phyloP scores from a whole-genome alignment of 1,140 invertebrate genomes.

The Drosophila virilis region DNA sequence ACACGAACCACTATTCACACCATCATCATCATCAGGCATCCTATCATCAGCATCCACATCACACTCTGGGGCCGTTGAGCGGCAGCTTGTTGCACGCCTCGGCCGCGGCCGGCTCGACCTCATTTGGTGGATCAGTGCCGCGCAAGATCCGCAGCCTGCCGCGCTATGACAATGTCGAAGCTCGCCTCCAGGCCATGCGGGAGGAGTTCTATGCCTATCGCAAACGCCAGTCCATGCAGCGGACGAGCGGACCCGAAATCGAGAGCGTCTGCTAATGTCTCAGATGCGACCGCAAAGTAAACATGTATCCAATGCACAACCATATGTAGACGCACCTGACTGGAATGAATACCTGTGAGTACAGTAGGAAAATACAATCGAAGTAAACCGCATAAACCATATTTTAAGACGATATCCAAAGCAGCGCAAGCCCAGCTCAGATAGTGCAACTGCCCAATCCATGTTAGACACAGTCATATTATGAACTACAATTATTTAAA shows the following conservation, averaged over 20 bases:
- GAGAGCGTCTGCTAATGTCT: slow-evolving; percentile 89
- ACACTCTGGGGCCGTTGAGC: slow-evolving; percentile 63
- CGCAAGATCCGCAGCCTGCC: slow-evolving; percentile 80
- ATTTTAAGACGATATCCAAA: slow-evolving; percentile 36
- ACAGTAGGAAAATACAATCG: slow-evolving; percentile 14
- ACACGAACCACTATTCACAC: slow-evolving; percentile 62
- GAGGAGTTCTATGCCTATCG: slow-evolving; percentile 97
- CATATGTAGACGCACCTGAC: neutral
- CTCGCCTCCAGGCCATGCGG: slow-evolving; percentile 96
- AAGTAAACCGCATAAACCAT: slow-evolving; percentile 35
- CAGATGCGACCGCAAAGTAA: slow-evolving; percentile 17
- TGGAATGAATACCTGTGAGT: neutral
- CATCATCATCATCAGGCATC: slow-evolving; percentile 13
- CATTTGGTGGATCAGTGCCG: neutral
- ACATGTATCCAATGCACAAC: slow-evolving; percentile 17
- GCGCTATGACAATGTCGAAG: slow-evolving; percentile 93
- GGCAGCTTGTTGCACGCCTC: slow-evolving; percentile 84
- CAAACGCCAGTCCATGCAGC: slow-evolving; percentile 90
- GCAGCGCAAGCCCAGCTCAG: slow-evolving; percentile 6
- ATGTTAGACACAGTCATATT: slow-evolving; percentile 7
- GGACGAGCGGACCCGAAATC: slow-evolving; percentile 88
- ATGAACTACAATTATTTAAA: slow-evolving; percentile 13
- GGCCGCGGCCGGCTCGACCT: slow-evolving; percentile 58
- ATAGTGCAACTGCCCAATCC: slow-evolving; percentile 10
- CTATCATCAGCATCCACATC: slow-evolving; percentile 34